Base-by-base conservation (phyloP, 2,113 vertebrate genomes). In the Hemibates koningsi region DNA sequence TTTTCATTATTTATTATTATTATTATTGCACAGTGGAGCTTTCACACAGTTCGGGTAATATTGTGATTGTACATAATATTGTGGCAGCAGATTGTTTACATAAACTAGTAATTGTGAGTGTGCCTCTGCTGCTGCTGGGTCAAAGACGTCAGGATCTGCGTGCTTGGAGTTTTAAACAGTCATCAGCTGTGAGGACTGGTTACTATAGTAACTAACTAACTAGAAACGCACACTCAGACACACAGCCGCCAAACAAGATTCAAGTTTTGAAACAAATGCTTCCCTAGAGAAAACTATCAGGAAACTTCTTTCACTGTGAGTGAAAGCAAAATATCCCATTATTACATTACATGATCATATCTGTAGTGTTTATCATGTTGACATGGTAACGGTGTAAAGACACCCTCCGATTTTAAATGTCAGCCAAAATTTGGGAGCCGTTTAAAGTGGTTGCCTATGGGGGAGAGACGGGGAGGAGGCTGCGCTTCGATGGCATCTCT, bases 1-100 rank as follows among this genome's bases (percentile, higher is more conserved):
- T 38, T 0, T 38, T n/a, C 19, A 68, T 24, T 9, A 14, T 43
- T 41, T 71, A 21, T 5, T 0, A 12, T 66, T 0, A 2, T 24
- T 24, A 13, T 16, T 71, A 0, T 0, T 45, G 38, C 38, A 45
- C 66, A 27, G 68, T 73, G 38, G n/a, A 6, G 38, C 21, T 73
- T 9, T 45, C 66, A 41, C 36, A 10, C 29, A 17, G 9, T 63
- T 63, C 34, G 8, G 9, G 14, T 24, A 5, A 21, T 38, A 4
- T 48, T 76, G 41, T 16, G 21, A 48, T 48, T 0, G 24, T 27
- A 17, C 13, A 27, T 48, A 17, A 17, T 27, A 17, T 45, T 73
- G 38, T 17, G 38, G 41, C 68, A 27, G 68, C 68, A 43, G n/a
- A 1, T 73, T 17, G 7, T 36, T 34, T 63, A 6, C 13, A 34